Percentiles rank a stretch among this genome's conserved stretches.
These are phyloP conservation scores for Pseudocheirus occidentalis DNA, from an alignment of 2,797 vertebrate genomes.

Conservation along the genomic window DNA sequence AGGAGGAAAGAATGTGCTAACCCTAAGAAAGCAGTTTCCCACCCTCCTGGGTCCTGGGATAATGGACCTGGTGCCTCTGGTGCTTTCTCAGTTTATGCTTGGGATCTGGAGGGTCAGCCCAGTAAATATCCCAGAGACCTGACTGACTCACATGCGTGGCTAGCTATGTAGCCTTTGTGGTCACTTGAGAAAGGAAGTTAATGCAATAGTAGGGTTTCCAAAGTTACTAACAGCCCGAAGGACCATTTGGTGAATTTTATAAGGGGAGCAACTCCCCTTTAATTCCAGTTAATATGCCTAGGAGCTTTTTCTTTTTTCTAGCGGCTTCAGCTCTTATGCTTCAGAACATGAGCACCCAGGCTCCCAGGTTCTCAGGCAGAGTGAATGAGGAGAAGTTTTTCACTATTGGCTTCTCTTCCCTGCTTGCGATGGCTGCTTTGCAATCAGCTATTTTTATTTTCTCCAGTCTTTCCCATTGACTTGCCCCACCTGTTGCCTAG, in stretches of 20 bases:
- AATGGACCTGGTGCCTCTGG: background rate
- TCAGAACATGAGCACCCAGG: background rate
- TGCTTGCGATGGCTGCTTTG: background rate
- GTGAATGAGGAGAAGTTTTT: background rate
- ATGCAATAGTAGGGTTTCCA: background rate
- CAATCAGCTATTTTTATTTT: background rate
- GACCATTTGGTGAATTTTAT: background rate
- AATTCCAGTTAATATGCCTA: background rate
- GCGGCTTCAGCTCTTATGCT: background rate
- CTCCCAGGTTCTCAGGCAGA: background rate
- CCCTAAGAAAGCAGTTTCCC: background rate
- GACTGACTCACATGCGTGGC: background rate
- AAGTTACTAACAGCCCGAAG: background rate
- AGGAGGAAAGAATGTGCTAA: background rate
- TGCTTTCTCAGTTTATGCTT: background rate
- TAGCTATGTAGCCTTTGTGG: background rate
- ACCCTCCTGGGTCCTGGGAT: background rate
- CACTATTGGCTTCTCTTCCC: background rate
- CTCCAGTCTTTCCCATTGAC: background rate
- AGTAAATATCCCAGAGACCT: background rate
- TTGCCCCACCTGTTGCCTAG: background rate
- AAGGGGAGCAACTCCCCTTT: background rate
- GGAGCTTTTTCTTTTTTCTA: background rate
- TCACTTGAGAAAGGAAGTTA: background rate
- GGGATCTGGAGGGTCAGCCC: background rate